phyloP scores from a whole-genome alignment of 2,888 invertebrate species.

The Caenorhabditis panamensis region DNA sequence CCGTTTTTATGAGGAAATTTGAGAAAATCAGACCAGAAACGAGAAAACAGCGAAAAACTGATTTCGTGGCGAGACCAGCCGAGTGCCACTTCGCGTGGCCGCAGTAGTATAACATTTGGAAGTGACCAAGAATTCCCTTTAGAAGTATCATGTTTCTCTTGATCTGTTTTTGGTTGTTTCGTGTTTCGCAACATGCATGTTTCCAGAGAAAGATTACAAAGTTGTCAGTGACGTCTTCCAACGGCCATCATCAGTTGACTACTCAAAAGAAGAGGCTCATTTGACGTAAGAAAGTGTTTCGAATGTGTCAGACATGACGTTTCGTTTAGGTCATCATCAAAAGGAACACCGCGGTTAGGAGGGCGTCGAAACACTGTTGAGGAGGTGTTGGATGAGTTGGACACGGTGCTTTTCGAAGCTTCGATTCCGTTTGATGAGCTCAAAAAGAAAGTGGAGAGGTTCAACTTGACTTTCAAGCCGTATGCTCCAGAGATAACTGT shows the following conservation, averaged over 20 bases:
- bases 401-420: constrained; percentile 56
- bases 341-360: constrained; percentile 41
- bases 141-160: neutral
- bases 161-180: neutral
- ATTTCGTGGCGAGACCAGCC: too few species aligned
- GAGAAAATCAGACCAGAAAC: too few species aligned
- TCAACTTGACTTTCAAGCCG: constrained; percentile 60
- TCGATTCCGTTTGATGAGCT: constrained; percentile 61
- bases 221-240: constrained; percentile 57
- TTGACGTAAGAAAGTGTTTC: constrained; percentile 26
- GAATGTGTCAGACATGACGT: neutral
- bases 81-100: too few species aligned
- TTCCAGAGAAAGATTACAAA: constrained; percentile 56
- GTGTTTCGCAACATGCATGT: too few species aligned
- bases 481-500: constrained; percentile 46
- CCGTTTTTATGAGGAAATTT: too few species aligned
- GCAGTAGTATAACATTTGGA: too few species aligned
- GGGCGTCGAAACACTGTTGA: constrained; percentile 55
- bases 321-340: constrained; percentile 39
- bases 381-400: constrained; percentile 58
- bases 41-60: too few species aligned
- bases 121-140: too few species aligned
- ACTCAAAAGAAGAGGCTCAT: constrained; percentile 51
- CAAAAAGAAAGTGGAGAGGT: constrained; percentile 59
- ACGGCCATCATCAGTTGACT: constrained; percentile 56